Evolutionary conservation across 2,888 invertebrate species (phyloP), one percentile per base, ranked within the genome.

Genomic region (Morpho deidamia): DNA sequence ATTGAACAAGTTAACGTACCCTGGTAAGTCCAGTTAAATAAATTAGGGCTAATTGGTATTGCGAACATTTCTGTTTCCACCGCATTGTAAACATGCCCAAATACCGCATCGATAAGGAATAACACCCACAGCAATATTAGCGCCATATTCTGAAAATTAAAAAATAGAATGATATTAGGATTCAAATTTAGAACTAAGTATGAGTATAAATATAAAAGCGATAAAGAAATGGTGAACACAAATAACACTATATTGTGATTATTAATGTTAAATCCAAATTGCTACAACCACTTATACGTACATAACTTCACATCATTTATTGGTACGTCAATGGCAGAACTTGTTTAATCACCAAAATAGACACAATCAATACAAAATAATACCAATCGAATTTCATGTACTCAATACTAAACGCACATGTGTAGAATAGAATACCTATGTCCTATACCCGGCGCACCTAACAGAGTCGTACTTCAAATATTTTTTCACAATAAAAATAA

Each of bases 1-100:
- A 11, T 12, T 35, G 41, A 11, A 45, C 55, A 48, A 8, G 5
- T 11, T 39, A 39, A 49, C 48, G 49, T 60, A 93, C 94, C 93
- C 88, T 93, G 92, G 67, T 91, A 91, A 8, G 93, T 95, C 95
- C 95, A 96, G 75, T 96, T 95, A 74, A 96, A 96, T 72, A 95
- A 90, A 64, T 92, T 90, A 0, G 96, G 95, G 62, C 93, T 93
- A 70, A 96, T 92, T 63, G 93, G 92, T 72, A 95, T 93, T 37
- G 94, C 92, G 81, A 95, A 96, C 72, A 96, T 93, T 86, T 95
- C 94, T 0, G 95, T 93, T 78, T 92, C 92, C 41, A 92, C 81
- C 9, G 93, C 92, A 76, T 91, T 92, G 72, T 87, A 81, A 4
- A 74, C 68, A 53, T 82, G 76, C 11, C 66, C 63, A 11, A 68